phyloP scores from a whole-genome alignment of 1,140 invertebrate genomes.

The Drosophila saltans region DNA sequence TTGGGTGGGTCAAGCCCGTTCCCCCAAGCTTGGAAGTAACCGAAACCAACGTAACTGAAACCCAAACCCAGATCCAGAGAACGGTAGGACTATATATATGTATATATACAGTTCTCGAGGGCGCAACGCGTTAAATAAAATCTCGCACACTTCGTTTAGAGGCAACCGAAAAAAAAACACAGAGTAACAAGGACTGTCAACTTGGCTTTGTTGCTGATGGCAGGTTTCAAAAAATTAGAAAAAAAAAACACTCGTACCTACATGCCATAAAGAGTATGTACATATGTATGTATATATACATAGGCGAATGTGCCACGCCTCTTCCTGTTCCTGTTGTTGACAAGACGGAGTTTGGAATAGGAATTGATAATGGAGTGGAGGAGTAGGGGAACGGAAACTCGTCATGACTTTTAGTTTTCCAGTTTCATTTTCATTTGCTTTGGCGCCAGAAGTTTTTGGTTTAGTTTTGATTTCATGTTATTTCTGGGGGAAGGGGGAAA shows the following conservation, averaged over 20 bases:
- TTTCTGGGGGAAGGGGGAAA: background rate
- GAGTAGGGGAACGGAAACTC: background rate
- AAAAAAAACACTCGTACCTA: conserved; percentile 30
- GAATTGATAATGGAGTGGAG: background rate
- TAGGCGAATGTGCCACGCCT: conserved; percentile 60
- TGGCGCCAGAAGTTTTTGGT: conserved; percentile 14
- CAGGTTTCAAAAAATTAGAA: conserved; percentile 27
- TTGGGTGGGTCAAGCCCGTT: conserved; percentile 30
- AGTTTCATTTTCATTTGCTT: conserved; percentile 21
- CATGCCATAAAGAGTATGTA: too few species aligned
- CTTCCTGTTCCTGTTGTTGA: background rate
- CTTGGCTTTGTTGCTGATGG: conserved; percentile 23
- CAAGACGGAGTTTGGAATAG: background rate
- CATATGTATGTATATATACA: background rate
- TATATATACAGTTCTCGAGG: conserved; percentile 9
- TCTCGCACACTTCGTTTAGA: conserved; percentile 73
- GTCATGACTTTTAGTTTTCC: conserved; percentile 28
- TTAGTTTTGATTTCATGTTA: background rate
- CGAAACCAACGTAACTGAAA: conserved; percentile 23
- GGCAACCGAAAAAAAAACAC: background rate
- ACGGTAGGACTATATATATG: conserved; percentile 9
- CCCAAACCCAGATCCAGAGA: conserved; percentile 22
- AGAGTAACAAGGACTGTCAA: conserved; percentile 70
- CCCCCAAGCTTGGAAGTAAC: background rate
- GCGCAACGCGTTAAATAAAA: conserved; percentile 70